Evolutionary conservation across 2,797 vertebrate genomes (phyloP).

Genomic region (Prionace glauca): DNA sequence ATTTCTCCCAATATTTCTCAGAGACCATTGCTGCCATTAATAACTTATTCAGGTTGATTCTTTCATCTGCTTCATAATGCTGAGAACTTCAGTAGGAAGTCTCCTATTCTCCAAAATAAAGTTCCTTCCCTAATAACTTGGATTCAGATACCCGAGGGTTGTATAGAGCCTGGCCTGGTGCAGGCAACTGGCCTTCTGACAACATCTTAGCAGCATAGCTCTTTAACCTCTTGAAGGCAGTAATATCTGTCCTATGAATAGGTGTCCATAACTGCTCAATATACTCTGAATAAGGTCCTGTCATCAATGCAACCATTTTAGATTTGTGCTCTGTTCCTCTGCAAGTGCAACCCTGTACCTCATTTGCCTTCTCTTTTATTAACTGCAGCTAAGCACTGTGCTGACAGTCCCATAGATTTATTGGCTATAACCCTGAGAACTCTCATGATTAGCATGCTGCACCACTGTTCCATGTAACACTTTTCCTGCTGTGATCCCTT

Average conservation of each 20-base stretch:
- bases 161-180: not conserved
- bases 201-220: not conserved
- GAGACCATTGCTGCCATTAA: not conserved
- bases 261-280: not conserved
- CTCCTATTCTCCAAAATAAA: not conserved
- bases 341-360: not conserved
- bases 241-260: not conserved
- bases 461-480: not conserved
- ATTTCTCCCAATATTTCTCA: not conserved
- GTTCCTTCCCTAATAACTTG: not conserved
- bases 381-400: conserved; percentile 29
- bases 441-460: not conserved
- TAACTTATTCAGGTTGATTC: not conserved
- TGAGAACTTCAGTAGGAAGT: not conserved
- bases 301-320: not conserved
- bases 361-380: conserved; percentile 30
- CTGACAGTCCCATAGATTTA: not conserved
- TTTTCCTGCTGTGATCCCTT: not conserved
- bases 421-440: not conserved
- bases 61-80: not conserved
- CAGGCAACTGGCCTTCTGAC: not conserved
- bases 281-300: not conserved
- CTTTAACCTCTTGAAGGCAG: not conserved
- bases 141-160: not conserved
- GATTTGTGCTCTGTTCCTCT: conserved; percentile 2